These are phyloP conservation scores for Pachycephala philippinensis DNA, from an alignment of 2,113 vertebrate species.

Conservation along the genomic window DNA sequence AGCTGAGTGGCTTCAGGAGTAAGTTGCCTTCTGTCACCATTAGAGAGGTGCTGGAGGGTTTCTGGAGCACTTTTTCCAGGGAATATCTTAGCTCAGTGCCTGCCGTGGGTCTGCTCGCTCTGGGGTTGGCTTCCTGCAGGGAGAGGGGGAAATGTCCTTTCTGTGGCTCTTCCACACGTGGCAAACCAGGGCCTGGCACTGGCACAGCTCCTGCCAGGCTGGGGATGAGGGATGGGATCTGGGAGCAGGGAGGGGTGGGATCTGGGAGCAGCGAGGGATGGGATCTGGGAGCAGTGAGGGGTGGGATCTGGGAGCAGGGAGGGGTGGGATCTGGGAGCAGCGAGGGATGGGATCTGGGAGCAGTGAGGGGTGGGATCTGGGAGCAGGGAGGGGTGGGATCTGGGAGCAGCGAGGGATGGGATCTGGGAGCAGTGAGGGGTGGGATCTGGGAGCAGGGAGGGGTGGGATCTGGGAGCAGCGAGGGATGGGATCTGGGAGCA, in stretches of 20 bases:
- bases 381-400: background rate
- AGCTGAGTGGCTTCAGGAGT: background rate
- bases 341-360: too few species aligned
- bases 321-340: too few species aligned
- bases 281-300: background rate
- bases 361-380: fast-evolving
- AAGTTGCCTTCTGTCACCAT: background rate
- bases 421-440: too few species aligned
- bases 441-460: fast-evolving
- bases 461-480: too few species aligned
- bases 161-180: background rate
- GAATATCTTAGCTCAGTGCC: background rate
- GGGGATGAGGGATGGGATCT: fast-evolving
- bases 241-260: background rate
- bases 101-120: background rate
- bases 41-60: background rate
- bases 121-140: background rate
- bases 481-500: fast-evolving
- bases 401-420: fast-evolving
- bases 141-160: background rate
- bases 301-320: fast-evolving
- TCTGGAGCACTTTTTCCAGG: background rate
- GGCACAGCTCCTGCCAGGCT: background rate
- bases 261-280: fast-evolving
- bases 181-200: fast-evolving